These are phyloP conservation scores for Halichoeres trimaculatus DNA, from an alignment of 2,113 vertebrate species.

Conservation along the genomic window DNA sequence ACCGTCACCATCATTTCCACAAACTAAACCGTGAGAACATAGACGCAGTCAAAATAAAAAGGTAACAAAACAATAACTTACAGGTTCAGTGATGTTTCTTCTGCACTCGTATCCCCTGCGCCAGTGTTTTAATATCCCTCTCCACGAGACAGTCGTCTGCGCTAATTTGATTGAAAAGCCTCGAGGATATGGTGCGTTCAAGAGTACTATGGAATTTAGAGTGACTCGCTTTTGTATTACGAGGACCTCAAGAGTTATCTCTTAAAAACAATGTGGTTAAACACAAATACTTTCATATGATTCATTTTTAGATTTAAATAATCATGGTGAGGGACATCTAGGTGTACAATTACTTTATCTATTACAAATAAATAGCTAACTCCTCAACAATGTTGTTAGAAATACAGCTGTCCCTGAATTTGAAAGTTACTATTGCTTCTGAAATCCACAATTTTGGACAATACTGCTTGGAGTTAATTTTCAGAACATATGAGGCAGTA, in stretches of 20 bases:
- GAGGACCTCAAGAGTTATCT: neutral
- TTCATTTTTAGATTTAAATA: neutral
- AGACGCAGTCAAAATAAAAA: too few relatives aligned
- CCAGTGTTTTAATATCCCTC: too few relatives aligned
- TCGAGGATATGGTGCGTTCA: constrained; percentile 10
- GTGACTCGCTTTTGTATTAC: neutral
- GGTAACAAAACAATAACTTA: too few relatives aligned
- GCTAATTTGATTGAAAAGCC: too few relatives aligned
- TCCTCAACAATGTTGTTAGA: neutral
- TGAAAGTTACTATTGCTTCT: neutral
- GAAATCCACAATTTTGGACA: constrained; percentile 2
- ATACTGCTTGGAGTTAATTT: neutral
- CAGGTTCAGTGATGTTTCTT: too few relatives aligned
- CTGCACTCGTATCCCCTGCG: too few relatives aligned
- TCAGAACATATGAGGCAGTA: constrained; percentile 10
- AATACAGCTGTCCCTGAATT: neutral
- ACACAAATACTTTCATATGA: too few relatives aligned
- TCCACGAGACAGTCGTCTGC: too few relatives aligned
- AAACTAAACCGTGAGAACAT: too few relatives aligned
- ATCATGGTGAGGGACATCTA: neutral
- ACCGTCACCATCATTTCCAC: too few relatives aligned
- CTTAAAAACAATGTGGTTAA: too few relatives aligned
- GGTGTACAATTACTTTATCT: neutral
- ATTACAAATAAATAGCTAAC: neutral
- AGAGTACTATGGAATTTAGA: neutral